These are phyloP conservation scores for Lathamus discolor DNA, from an alignment of 2,113 vertebrate species.

Conservation along the genomic window DNA sequence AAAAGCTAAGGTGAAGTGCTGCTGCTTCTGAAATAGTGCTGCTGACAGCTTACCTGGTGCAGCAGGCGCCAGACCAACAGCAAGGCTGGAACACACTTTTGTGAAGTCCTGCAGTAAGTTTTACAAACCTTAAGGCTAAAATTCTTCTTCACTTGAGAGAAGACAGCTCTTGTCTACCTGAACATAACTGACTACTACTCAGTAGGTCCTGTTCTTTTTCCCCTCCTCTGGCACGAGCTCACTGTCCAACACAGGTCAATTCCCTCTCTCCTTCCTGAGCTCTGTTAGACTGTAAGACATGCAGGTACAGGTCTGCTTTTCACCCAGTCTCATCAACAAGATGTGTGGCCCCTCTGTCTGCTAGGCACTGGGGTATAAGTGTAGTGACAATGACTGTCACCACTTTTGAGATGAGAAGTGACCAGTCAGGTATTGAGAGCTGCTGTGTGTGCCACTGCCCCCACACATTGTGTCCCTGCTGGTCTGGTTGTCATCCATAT, in stretches of 20 bases:
- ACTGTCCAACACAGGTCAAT: rapidly evolving
- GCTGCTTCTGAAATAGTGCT: neutral
- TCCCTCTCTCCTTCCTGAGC: neutral
- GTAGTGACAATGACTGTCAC: neutral
- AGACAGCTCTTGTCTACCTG: neutral
- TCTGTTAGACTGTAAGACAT: neutral
- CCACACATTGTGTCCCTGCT: neutral
- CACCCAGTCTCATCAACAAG: neutral
- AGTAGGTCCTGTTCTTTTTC: neutral
- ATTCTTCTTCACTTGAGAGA: neutral
- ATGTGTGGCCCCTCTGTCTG: neutral
- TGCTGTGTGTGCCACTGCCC: neutral
- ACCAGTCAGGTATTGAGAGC: neutral
- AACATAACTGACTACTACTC: neutral
- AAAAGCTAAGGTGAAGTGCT: neutral
- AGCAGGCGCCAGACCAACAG: neutral
- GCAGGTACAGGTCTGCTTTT: neutral
- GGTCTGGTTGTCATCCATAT: neutral
- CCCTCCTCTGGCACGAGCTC: neutral
- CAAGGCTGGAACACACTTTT: neutral
- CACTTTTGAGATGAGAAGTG: neutral
- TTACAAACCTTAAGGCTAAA: neutral
- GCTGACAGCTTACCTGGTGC: neutral
- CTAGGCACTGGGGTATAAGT: too few species aligned
- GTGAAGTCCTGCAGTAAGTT: neutral